Evolutionary conservation across 2,888 invertebrate species (phyloP), one percentile per base, ranked within the genome.

Genomic region (Epinotia nisella): DNA sequence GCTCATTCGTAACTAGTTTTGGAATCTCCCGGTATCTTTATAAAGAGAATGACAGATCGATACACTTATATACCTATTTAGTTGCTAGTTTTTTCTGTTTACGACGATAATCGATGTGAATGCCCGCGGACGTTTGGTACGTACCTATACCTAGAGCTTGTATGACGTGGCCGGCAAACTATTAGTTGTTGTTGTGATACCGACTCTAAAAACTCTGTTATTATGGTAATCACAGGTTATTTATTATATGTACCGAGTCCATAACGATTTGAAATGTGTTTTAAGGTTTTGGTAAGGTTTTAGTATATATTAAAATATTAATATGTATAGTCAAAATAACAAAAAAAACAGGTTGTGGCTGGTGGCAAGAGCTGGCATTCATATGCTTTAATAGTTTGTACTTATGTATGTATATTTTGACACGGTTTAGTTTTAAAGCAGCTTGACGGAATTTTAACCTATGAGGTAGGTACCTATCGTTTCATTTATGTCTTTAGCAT

Each of bases 171-270:
- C 66, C 71, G 19, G 45, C 45, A 67, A 49, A 58, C 51, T 56
- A 68, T 39, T 72, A 68, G 55, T 68, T 21, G 62, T 72, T 10
- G 56, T 61, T 49, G 49, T 49, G n/a, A 49, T 49, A 35, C 61
- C 56, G 51, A 56, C 17, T 39, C 66, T 61, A 62, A 56, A 60
- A 67, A 58, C 17, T 39, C 21, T 51, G 66, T 41, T 55, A 59
- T 62, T 72, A 72, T 68, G 68, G 56, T 58, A 72, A 68, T 68
- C 58, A 11, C 39, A 21, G 41, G 41, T 66, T 66, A 60, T 67
- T 61, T 70, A 61, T 70, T 61, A 41, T 55, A 55, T 21, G 55
- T 24, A 21, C n/a, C 9, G 39, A 39, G 55, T 39, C 65, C 55
- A 21, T 41, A 56, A 55, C 55, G n/a, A 21, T 65, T 65, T 39